Evolutionary conservation across 2,888 invertebrate genomes (phyloP).

Genomic region (Cheilosia pagana): DNA sequence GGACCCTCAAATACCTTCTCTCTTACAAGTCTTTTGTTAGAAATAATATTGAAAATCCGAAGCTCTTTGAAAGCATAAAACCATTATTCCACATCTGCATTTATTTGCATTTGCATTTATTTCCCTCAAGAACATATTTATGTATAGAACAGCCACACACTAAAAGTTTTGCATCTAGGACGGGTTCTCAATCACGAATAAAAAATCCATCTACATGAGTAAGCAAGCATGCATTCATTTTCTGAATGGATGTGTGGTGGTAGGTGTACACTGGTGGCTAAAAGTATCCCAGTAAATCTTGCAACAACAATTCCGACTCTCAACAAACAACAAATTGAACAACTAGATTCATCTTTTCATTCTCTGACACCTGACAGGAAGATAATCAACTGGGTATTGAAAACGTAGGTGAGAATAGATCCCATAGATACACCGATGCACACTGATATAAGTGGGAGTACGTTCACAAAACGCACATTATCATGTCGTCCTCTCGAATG

Average conservation of each 20-base stretch:
- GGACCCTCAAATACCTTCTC: too few species aligned
- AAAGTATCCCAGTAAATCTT: conserved; percentile 32
- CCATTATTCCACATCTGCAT: conserved; percentile 64
- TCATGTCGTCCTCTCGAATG: conserved; percentile 33
- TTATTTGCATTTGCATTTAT: conserved; percentile 66
- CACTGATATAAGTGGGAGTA: neutral
- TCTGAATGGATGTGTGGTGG: neutral
- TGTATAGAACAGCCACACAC: neutral
- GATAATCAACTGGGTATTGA: conserved; percentile 73
- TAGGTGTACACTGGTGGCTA: neutral
- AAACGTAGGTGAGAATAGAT: conserved; percentile 40
- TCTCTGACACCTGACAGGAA: conserved; percentile 71
- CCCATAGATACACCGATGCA: neutral
- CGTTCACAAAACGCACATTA: conserved; percentile 33
- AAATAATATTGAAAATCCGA: too few species aligned
- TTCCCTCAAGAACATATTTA: neutral
- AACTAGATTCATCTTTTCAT: conserved; percentile 68
- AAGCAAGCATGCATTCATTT: conserved; percentile 32
- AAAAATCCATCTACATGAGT: conserved; percentile 45
- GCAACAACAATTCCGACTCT: conserved; percentile 30
- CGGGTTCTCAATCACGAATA: conserved; percentile 19
- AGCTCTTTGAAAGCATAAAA: neutral
- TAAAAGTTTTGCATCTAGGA: too few species aligned
- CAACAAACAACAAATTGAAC: conserved; percentile 68
- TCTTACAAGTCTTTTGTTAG: too few species aligned